Evolutionary conservation across 2,888 invertebrate genomes (phyloP).

Genomic region (Tetramorium bicarinatum): DNA sequence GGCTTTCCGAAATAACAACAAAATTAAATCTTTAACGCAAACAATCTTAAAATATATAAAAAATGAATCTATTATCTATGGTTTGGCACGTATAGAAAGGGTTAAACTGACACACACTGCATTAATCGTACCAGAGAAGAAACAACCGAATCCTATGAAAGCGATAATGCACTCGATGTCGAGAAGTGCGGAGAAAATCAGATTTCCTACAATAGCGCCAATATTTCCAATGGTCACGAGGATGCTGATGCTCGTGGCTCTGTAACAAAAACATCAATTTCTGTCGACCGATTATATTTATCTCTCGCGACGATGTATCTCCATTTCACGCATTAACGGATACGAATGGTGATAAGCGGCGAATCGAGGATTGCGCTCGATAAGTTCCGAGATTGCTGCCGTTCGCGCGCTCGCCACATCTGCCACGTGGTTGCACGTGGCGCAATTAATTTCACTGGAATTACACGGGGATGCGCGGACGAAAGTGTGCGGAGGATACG

Average conservation of each 20-base stretch:
- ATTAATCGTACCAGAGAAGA: conserved; percentile 76
- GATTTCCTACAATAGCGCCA: conserved; percentile 82
- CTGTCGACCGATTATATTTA: conserved; percentile 18
- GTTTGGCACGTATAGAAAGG: neutral
- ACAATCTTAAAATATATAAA: neutral
- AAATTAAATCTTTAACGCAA: neutral
- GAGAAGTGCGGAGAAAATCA: conserved; percentile 81
- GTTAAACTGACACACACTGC: neutral
- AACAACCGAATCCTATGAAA: conserved; percentile 79
- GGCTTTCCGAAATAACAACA: neutral
- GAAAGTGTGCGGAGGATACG: conserved; percentile 15
- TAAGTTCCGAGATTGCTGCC: conserved; percentile 17
- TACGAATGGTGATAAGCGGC: conserved; percentile 8
- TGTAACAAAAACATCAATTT: conserved; percentile 64
- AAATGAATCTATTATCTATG: neutral
- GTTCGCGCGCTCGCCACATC: neutral
- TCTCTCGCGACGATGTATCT: conserved; percentile 19
- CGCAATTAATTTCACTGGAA: conserved; percentile 41
- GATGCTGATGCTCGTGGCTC: conserved; percentile 78
- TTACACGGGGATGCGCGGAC: conserved; percentile 20
- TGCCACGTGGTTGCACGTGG: conserved; percentile 35
- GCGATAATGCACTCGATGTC: conserved; percentile 79
- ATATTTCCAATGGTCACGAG: conserved; percentile 81
- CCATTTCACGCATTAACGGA: conserved; percentile 34
- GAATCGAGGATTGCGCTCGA: conserved; percentile 25